phyloP scores from a whole-genome alignment of 2,888 invertebrate species.

The Phymatocera aterrima region DNA sequence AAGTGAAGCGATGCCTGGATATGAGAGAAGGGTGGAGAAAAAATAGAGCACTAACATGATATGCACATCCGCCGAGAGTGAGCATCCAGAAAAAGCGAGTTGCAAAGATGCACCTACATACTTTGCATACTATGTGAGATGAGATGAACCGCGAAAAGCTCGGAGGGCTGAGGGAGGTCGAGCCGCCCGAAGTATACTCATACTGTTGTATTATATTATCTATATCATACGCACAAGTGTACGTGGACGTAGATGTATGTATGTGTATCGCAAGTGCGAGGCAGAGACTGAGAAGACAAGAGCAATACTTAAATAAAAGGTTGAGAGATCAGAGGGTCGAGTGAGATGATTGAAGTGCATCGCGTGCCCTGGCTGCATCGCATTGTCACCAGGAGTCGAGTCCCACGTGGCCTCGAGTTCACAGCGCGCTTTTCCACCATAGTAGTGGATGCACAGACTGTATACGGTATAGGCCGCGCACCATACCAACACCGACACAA shows the following conservation, averaged over 20 bases:
- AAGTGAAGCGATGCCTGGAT: neutral
- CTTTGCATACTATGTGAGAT: constrained; percentile 27
- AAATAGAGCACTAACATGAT: constrained; percentile 10
- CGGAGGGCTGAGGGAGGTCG: neutral
- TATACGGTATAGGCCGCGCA: neutral
- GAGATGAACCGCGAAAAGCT: constrained; percentile 40
- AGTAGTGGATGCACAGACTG: neutral
- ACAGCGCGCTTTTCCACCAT: constrained; percentile 30
- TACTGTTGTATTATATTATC: neutral
- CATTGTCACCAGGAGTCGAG: constrained; percentile 43
- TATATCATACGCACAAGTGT: neutral
- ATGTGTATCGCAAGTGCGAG: constrained; percentile 28
- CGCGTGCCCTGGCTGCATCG: constrained; percentile 42
- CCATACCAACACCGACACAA: neutral
- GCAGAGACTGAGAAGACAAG: constrained; percentile 40
- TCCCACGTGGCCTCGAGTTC: constrained; percentile 43
- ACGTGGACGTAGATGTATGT: neutral
- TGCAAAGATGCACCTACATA: neutral
- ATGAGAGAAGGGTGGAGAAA: neutral
- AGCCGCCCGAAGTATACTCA: neutral
- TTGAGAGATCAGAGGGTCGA: constrained; percentile 45
- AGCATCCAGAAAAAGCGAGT: constrained; percentile 30
- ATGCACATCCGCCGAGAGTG: constrained; percentile 29
- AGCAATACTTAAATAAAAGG: constrained; percentile 45
- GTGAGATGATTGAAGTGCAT: constrained; percentile 46